These are phyloP conservation scores for Entosphenus tridentatus DNA, from an alignment of 2,113 vertebrate genomes.

Conservation along the genomic window DNA sequence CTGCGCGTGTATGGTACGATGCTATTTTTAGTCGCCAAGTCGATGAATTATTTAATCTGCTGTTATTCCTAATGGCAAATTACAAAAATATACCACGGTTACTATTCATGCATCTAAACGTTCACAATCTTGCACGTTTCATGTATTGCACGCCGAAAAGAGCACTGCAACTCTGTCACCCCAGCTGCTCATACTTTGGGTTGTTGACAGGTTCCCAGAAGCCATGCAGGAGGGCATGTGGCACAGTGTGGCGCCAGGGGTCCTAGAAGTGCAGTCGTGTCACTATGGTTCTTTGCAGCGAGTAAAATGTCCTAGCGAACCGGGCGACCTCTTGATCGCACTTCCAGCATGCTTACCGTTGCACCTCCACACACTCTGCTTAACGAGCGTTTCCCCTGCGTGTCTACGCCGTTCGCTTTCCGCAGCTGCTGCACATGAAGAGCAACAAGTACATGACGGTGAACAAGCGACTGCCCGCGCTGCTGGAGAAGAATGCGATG, in stretches of 20 bases:
- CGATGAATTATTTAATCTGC: not conserved
- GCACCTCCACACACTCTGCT: not conserved
- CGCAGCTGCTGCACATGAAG: conserved; percentile 83
- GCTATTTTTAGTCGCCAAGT: not conserved
- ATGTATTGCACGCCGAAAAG: not conserved
- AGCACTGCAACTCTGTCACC: not conserved
- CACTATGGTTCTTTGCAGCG: not conserved
- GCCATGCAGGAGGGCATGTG: not conserved
- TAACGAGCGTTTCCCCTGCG: not conserved
- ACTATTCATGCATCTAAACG: not conserved
- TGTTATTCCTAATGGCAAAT: not conserved
- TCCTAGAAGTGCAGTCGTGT: not conserved
- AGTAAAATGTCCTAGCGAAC: not conserved
- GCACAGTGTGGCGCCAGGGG: not conserved
- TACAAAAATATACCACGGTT: not conserved
- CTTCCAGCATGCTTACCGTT: not conserved
- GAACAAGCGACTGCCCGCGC: conserved; percentile 82
- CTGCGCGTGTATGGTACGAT: not conserved
- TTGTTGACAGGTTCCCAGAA: not conserved
- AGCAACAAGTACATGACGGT: conserved; percentile 98
- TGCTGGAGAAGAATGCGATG: conserved; percentile 97
- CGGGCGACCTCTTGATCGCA: not conserved
- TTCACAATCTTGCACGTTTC: not conserved
- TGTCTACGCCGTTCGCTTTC: conserved; percentile 7
- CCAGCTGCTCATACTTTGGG: not conserved